Evolutionary conservation across 1,140 invertebrate species (phyloP).

Genomic region (Oryctes rhinoceros): DNA sequence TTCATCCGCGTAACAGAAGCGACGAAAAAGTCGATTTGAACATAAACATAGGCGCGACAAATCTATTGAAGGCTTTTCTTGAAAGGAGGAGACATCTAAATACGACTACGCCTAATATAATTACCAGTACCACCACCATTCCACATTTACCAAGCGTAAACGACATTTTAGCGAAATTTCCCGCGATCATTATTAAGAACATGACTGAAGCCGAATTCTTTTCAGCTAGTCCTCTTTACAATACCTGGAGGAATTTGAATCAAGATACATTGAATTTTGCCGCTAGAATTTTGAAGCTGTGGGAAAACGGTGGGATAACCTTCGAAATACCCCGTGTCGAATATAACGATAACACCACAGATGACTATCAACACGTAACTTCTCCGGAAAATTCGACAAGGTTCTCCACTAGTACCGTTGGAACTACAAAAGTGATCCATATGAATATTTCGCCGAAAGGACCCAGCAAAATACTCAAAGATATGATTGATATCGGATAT

Average conservation of each 20-base stretch:
- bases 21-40: constrained; percentile 25
- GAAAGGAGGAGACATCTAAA: neutral
- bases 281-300: constrained; percentile 52
- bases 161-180: constrained; percentile 45
- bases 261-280: constrained; percentile 50
- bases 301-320: constrained; percentile 55
- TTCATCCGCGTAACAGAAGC: constrained; percentile 39
- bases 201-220: constrained; percentile 50
- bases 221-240: constrained; percentile 48
- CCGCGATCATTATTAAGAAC: constrained; percentile 48
- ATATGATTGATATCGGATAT: constrained; percentile 31
- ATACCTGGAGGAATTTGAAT: constrained; percentile 50
- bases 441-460: neutral
- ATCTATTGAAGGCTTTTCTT: constrained; percentile 46
- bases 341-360: neutral
- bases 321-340: constrained; percentile 48
- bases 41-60: constrained; percentile 46
- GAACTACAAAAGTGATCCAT: neutral
- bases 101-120: neutral
- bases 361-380: neutral
- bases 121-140: neutral
- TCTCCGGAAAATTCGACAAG: neutral
- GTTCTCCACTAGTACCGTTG: neutral
- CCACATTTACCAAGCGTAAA: constrained; percentile 41
- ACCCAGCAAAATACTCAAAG: neutral